Evolutionary conservation across 2,113 vertebrate species (phyloP), one percentile per base, ranked within the genome.

Genomic region (Oreochromis niloticus): DNA sequence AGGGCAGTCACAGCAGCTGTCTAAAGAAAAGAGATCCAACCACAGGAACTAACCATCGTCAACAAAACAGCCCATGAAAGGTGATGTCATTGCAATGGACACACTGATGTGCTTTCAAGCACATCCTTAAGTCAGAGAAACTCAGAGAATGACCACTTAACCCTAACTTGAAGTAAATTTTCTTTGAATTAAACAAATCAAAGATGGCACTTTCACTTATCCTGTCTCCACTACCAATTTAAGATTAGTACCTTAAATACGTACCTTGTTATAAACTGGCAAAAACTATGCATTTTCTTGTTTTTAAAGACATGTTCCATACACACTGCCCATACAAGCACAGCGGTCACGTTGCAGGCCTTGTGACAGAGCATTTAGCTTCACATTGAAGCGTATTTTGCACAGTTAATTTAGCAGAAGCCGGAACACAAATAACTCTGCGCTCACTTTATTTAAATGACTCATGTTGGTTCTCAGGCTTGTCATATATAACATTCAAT

Each of bases 401-500:
- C 82, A 85, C 90, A 89, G 90, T 84, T 86, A 55, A 92, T 94
- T 93, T 86, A 89, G 57, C 89, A 87, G 52, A 48, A 84, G 55
- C 63, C 88, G 88, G 73, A 94, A 86, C 39, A 2, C 54, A 93
- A 93, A 92, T 73, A 88, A 82, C 79, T 83, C 32, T 13, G 75
- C 3, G 5, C 24, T 63, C 27, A 83, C 50, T 82, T 73, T 19
- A 75, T 83, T 89, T 54, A 17, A 81, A 82, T 92, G 86, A 85
- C 52, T 87, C 90, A 88, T 55, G 7, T 24, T 39, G 50, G 87
- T 88, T 94, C 80, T 88, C 90, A 89, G 79, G 87, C 87, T 80
- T 63, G 88, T 87, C 83, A 54, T 43, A 34, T 71, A 32, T 56
- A 54, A 9, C 30, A 24, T 86, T 71, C 39, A 63, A 46, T 61